Conservation (phyloP, 2,888 invertebrate genomes). For the Leptarthrus brevirostris region DNA sequence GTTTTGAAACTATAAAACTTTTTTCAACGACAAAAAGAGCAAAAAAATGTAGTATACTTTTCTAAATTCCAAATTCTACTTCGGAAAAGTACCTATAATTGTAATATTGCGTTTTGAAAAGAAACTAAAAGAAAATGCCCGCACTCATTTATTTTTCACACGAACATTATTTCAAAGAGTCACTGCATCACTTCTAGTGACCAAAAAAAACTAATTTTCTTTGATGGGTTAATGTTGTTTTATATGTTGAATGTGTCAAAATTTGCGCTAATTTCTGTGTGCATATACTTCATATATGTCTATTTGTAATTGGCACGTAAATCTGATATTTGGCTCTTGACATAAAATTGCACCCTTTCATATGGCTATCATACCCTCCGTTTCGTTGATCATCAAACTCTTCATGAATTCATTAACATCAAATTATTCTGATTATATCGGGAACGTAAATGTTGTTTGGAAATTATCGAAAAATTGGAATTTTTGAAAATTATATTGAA, state of each 20-base stretch:
- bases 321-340: constrained; percentile 51
- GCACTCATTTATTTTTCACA: background rate
- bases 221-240: background rate
- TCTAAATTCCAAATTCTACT: constrained; percentile 45
- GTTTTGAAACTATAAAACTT: background rate
- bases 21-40: constrained; percentile 46
- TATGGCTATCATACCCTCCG: constrained; percentile 49
- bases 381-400: constrained; percentile 44
- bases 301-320: constrained; percentile 52
- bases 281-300: constrained; percentile 17
- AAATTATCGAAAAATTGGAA: constrained; percentile 51
- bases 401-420: constrained; percentile 27
- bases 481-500: constrained; percentile 27
- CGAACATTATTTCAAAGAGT: background rate
- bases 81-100: too few relatives aligned
- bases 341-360: constrained; percentile 53
- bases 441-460: constrained; percentile 17
- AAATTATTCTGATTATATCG: background rate
- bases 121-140: constrained; percentile 17
- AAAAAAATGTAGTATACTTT: constrained; percentile 24
- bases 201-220: background rate
- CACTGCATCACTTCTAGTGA: constrained; percentile 6
- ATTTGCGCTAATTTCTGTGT: constrained; percentile 5
- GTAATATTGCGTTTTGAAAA: too few relatives aligned
- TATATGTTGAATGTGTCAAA: constrained; percentile 26